Evolutionary conservation across 2,797 vertebrate genomes (phyloP), one percentile per base, ranked within the genome.

Genomic region (Tangara arthus): DNA sequence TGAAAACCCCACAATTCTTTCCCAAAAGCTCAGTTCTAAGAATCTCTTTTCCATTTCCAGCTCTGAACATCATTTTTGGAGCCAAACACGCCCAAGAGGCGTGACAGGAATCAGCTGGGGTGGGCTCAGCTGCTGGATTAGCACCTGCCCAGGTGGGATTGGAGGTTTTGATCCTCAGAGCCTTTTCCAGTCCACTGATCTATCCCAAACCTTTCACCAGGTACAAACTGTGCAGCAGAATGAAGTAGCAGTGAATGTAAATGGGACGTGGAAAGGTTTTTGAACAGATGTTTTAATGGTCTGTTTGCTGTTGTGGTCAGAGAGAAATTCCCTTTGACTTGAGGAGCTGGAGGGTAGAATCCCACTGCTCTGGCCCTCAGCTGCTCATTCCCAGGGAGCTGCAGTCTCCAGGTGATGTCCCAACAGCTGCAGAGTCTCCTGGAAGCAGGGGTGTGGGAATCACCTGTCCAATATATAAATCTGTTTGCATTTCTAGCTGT

Each of bases 191-290:
- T 21, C 56, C 75, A 78, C 18, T 85, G 87, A 94, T 89, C 82
- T 21, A 46, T 41, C 87, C 57, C 61, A 41, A 89, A 73, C 82
- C 65, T 96, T 95, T 95, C 91, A 85, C 39, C 84, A 2, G 91
- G 46, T 55, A 82, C 59, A 80, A 85, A 82, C 11, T 49, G 79
- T 70, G 47, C 75, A 80, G 47, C 82, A 72, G 78, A 77, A 90
- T 20, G 89, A 89, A 90, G 92, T 82, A 82, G 89, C 83, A 87
- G 70, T 37, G 88, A 85, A 89, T 78, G 90, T 11, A 68, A 95
- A 94, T 39, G 89, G 71, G 85, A 94, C 1, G 1, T 83, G 82
- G 88, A 39, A 44, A 80, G 14, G 37, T 18, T 90, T 90, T 69
- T 32, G 34, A 91, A 50, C 15, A 39, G 87, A 64, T 68, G 16